Conservation (phyloP, 2,888 invertebrate species). For the Lacanobia oleracea region DNA sequence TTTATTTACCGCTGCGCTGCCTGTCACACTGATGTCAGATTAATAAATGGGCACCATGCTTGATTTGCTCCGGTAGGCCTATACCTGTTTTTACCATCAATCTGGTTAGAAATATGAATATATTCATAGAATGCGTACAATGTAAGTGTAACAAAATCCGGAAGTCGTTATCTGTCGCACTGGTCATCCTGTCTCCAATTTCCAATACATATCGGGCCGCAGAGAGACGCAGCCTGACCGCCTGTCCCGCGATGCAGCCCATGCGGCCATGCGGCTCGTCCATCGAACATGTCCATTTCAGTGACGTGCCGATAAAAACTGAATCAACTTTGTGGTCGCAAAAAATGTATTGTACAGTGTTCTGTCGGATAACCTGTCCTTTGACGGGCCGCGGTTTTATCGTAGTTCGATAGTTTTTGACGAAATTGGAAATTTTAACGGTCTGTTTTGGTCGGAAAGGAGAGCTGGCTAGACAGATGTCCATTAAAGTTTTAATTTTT, state of each 20-base stretch:
- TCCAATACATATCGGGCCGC: slow-evolving; percentile 53
- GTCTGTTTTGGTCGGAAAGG: slow-evolving; percentile 66
- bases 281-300: slow-evolving; percentile 77
- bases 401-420: slow-evolving; percentile 65
- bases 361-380: slow-evolving; percentile 64
- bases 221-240: slow-evolving; percentile 53
- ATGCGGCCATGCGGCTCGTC: slow-evolving; percentile 67
- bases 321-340: slow-evolving; percentile 74
- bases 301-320: slow-evolving; percentile 70
- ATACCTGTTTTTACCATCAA: slow-evolving; percentile 6
- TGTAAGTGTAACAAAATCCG: slow-evolving; percentile 17
- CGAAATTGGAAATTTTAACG: slow-evolving; percentile 55
- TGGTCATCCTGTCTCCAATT: slow-evolving; percentile 40
- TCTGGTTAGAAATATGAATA: neutral
- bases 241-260: slow-evolving; percentile 70
- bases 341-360: slow-evolving; percentile 67
- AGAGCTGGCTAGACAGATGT: slow-evolving; percentile 16
- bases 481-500: slow-evolving; percentile 35
- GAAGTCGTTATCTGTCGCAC: slow-evolving; percentile 27
- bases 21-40: neutral
- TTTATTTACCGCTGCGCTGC: neutral
- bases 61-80: neutral
- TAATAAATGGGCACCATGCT: slow-evolving; percentile 2
- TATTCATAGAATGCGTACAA: slow-evolving; percentile 21
- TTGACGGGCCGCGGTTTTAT: slow-evolving; percentile 68